These are phyloP conservation scores for Hirtodrosophila alboralis DNA, from an alignment of 2,888 invertebrate species.

Conservation along the genomic window DNA sequence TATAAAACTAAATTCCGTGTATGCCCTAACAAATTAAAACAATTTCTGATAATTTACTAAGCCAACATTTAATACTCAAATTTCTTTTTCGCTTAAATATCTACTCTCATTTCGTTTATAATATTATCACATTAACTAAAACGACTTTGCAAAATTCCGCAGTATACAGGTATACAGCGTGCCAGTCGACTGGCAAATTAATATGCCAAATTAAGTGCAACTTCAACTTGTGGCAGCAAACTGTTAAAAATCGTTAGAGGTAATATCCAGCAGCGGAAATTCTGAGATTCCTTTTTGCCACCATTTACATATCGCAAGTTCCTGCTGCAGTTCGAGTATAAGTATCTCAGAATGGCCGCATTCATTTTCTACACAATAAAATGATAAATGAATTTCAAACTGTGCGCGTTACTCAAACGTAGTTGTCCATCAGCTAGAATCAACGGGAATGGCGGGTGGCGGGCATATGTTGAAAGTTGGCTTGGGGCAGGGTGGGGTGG, in stretches of 20 bases:
- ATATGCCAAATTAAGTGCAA: conserved; percentile 63
- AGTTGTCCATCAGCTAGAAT: conserved; percentile 49
- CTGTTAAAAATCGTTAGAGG: conserved; percentile 54
- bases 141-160: conserved; percentile 1
- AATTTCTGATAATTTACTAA: conserved; percentile 1
- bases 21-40: too few species aligned
- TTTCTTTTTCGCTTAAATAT: conserved; percentile 2
- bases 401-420: conserved; percentile 71
- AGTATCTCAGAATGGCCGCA: conserved; percentile 38
- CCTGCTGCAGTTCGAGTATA: conserved; percentile 15
- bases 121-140: conserved; percentile 37
- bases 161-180: not conserved
- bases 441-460: conserved; percentile 1
- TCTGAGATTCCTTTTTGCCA: conserved; percentile 39
- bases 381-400: conserved; percentile 78
- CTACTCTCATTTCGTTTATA: conserved; percentile 24
- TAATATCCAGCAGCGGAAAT: conserved; percentile 48
- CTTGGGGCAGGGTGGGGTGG: too few species aligned
- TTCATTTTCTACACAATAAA: conserved; percentile 69
- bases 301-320: conserved; percentile 48
- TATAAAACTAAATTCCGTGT: too few species aligned
- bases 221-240: conserved; percentile 47
- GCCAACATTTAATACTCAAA: not conserved
- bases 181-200: conserved; percentile 50
- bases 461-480: too few species aligned